phyloP scores from a whole-genome alignment of 2,888 invertebrate species.

The Timema cristinae region DNA sequence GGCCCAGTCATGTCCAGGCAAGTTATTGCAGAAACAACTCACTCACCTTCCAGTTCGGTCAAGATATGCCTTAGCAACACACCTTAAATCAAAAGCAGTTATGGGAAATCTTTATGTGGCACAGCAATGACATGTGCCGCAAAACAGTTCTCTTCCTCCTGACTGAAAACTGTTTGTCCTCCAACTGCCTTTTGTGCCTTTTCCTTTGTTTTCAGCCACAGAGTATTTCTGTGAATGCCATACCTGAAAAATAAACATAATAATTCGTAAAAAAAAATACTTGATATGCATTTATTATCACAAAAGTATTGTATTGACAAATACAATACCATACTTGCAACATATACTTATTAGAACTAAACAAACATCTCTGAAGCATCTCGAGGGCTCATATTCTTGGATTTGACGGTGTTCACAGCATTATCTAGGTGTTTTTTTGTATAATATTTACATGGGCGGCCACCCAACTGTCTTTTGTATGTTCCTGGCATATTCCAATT shows the following conservation, averaged over 20 bases:
- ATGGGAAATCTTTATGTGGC: neutral
- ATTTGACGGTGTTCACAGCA: neutral
- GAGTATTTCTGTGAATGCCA: neutral
- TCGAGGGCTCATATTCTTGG: neutral
- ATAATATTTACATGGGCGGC: neutral
- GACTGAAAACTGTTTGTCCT: neutral
- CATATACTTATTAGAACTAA: neutral
- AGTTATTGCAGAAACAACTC: neutral
- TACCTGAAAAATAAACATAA: slow-evolving; percentile 15
- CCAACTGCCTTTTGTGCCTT: neutral
- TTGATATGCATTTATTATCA: neutral
- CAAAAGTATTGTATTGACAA: no score
- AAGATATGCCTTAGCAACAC: slow-evolving; percentile 1
- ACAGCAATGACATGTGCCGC: neutral
- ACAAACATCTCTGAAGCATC: neutral
- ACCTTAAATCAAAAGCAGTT: neutral
- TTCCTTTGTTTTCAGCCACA: neutral
- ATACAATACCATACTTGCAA: neutral
- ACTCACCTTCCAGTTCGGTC: neutral
- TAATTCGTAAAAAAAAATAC: slow-evolving; percentile 15
- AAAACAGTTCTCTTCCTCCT: neutral
- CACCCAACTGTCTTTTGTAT: neutral
- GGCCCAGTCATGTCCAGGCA: neutral
- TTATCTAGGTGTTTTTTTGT: neutral
- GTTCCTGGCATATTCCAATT: neutral